A percentile compares a stretch with the other conserved stretches of the same genome.
These are phyloP conservation scores for Mystacornis crossleyi DNA, from an alignment of 2,113 vertebrate species.

Conservation along the genomic window DNA sequence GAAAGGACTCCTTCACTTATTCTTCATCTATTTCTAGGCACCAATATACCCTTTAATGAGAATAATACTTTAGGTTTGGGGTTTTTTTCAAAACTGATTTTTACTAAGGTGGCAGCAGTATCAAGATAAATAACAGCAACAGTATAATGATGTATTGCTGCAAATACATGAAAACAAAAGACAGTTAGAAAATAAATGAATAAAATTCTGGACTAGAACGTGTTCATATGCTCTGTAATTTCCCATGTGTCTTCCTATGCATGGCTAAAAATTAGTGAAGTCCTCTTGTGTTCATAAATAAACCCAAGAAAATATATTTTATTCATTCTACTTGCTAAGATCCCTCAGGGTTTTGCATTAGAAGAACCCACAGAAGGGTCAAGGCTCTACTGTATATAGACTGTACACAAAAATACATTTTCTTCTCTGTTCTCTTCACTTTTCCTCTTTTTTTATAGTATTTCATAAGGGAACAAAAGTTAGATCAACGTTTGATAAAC, in stretches of 20 bases:
- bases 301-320: neutral
- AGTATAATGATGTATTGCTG: neutral
- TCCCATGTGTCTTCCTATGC: neutral
- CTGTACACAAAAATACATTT: neutral
- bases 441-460: neutral
- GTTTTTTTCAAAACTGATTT: neutral
- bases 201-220: neutral
- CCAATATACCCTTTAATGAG: neutral
- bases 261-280: neutral
- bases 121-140: neutral
- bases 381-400: neutral
- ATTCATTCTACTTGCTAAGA: neutral
- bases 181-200: neutral
- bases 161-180: neutral
- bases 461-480: neutral
- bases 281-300: neutral
- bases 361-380: neutral
- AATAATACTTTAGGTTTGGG: rapidly evolving
- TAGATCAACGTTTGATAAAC: neutral
- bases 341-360: neutral
- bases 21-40: neutral
- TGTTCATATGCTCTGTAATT: neutral
- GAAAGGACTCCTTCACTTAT: neutral
- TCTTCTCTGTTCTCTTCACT: neutral
- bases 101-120: neutral